These are phyloP conservation scores for Lerista edwardsae DNA, from an alignment of 2,797 vertebrate genomes.

Conservation along the genomic window DNA sequence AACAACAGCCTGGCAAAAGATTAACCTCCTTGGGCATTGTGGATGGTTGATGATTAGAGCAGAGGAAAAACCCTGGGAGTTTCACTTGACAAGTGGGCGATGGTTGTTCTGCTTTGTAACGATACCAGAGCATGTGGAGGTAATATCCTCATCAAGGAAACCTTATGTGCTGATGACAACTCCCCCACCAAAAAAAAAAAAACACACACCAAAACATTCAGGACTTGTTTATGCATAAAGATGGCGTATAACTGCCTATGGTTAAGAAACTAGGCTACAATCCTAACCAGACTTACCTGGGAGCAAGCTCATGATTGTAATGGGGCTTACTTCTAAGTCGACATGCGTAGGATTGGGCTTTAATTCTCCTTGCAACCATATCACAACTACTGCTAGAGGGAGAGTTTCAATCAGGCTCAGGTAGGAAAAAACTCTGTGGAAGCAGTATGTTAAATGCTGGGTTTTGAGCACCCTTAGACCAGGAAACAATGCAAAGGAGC, in stretches of 20 bases:
- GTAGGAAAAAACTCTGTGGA: not conserved
- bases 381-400: too few species aligned
- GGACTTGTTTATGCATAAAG: not conserved
- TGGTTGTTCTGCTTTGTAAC: conserved; percentile 34
- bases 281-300: too few species aligned
- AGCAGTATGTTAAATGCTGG: not conserved
- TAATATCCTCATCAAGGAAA: too few species aligned
- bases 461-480: not conserved
- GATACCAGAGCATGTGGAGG: not conserved
- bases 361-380: too few species aligned
- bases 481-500: too few species aligned
- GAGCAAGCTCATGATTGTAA: too few species aligned
- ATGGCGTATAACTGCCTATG: not conserved
- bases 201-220: too few species aligned
- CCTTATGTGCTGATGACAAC: not conserved
- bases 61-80: conserved; percentile 22
- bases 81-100: conserved; percentile 22
- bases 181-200: too few species aligned
- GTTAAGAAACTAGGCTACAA: not conserved
- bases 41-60: conserved; percentile 30
- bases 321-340: too few species aligned
- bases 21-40: conserved; percentile 62
- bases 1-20: conserved; percentile 61
- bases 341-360: too few species aligned
- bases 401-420: too few species aligned